Evolutionary conservation across 2,888 invertebrate species (phyloP).

Genomic region (Hipparchia semele): DNA sequence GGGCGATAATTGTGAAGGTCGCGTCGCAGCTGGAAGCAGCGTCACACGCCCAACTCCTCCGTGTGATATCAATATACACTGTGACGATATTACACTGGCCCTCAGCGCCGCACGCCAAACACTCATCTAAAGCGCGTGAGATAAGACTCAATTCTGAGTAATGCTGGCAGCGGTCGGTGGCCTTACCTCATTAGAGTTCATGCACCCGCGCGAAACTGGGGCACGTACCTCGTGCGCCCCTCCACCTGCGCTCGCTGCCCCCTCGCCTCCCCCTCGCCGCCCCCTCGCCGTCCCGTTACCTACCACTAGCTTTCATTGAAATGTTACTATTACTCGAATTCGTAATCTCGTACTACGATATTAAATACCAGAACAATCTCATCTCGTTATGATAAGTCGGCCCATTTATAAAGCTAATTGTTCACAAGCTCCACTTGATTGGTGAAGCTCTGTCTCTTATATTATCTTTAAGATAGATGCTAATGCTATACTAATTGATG

Average conservation of each 20-base stretch:
- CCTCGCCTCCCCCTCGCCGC: slow-evolving; percentile 48
- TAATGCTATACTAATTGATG: too few relatives aligned
- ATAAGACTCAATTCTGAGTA: slow-evolving; percentile 65
- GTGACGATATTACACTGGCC: slow-evolving; percentile 69
- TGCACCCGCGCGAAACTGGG: slow-evolving; percentile 82
- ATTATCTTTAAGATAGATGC: too few relatives aligned
- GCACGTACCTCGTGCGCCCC: slow-evolving; percentile 74
- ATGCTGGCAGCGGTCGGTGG: slow-evolving; percentile 73
- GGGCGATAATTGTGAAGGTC: slow-evolving; percentile 77
- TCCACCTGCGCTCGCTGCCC: slow-evolving; percentile 48
- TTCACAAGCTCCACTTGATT: slow-evolving; percentile 24
- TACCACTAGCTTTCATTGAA: slow-evolving; percentile 78
- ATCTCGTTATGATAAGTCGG: slow-evolving; percentile 43
- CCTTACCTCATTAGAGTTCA: slow-evolving; percentile 84
- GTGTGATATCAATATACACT: slow-evolving; percentile 74
- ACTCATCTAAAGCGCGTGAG: slow-evolving; percentile 46
- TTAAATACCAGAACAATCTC: slow-evolving; percentile 35
- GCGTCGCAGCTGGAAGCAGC: slow-evolving; percentile 74
- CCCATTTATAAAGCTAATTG: slow-evolving; percentile 35
- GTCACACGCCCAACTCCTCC: slow-evolving; percentile 71
- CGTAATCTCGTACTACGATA: slow-evolving; percentile 53
- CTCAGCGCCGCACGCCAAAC: slow-evolving; percentile 49
- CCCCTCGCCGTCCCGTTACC: slow-evolving; percentile 63
- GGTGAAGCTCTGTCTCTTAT: too few relatives aligned
- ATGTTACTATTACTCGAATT: slow-evolving; percentile 63